Conservation (phyloP, 2,113 vertebrate genomes). For the Apteryx owenii region DNA sequence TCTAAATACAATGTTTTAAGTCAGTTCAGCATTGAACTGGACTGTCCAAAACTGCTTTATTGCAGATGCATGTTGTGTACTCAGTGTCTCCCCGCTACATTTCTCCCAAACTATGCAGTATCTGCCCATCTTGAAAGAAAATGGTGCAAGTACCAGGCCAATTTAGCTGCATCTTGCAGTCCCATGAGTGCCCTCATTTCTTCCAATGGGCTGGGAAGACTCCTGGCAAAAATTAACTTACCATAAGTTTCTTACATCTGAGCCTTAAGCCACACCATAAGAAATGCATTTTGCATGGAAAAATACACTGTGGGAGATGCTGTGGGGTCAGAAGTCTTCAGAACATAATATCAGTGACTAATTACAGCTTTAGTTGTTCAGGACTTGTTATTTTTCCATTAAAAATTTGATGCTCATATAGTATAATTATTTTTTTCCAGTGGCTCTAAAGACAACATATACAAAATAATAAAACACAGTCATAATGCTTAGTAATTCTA, state of each 20-base stretch:
- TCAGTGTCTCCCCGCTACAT: not conserved
- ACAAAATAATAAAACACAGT: slow-evolving; percentile 10
- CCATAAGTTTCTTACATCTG: not conserved
- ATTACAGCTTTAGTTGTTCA: not conserved
- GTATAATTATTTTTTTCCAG: slow-evolving; percentile 38
- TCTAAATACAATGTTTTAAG: not conserved
- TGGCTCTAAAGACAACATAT: not conserved
- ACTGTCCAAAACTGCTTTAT: not conserved
- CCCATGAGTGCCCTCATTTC: not conserved
- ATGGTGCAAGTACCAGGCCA: accelerated
- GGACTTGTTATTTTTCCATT: not conserved
- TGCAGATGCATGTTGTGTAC: not conserved
- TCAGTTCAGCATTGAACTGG: not conserved
- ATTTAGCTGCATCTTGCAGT: not conserved
- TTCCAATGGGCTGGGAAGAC: not conserved
- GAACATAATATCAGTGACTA: not conserved
- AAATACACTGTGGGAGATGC: not conserved
- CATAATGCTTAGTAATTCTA: slow-evolving; percentile 16
- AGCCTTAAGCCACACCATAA: not conserved
- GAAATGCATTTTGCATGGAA: not conserved
- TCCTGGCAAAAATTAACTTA: not conserved
- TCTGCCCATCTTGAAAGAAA: not conserved
- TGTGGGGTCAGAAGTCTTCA: not conserved
- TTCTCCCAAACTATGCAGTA: not conserved
- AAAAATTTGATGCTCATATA: not conserved